Percentiles rank a stretch among this genome's conserved stretches.
Evolutionary conservation across 1,140 invertebrate genomes (phyloP).

Genomic region (Chrysomallon squamiferum): DNA sequence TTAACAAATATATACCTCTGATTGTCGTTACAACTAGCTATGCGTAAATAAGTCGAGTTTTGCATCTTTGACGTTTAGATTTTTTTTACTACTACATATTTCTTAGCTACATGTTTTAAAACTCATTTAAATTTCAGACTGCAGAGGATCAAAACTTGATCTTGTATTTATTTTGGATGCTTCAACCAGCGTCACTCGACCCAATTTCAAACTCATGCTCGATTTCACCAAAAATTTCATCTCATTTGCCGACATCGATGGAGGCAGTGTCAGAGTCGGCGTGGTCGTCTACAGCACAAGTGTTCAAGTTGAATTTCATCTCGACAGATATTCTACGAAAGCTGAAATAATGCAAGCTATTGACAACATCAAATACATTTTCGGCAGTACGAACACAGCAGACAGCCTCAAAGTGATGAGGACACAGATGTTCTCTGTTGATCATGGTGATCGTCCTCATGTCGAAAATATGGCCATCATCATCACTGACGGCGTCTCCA

Average conservation of each 20-base stretch:
- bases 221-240: constrained; percentile 29
- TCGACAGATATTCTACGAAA: constrained; percentile 31
- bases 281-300: constrained; percentile 22
- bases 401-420: constrained; percentile 33
- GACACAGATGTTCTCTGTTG: constrained; percentile 31
- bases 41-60: too few relatives aligned
- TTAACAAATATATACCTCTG: too few relatives aligned
- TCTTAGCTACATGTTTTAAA: too few relatives aligned
- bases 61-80: too few relatives aligned
- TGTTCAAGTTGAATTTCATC: constrained; percentile 20
- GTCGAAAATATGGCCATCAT: constrained; percentile 41
- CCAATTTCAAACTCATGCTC: constrained; percentile 27
- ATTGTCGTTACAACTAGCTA: too few relatives aligned
- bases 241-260: constrained; percentile 24
- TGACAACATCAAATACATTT: constrained; percentile 30
- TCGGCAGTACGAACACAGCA: constrained; percentile 44
- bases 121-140: constrained; percentile 32
- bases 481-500: constrained; percentile 51
- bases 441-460: constrained; percentile 37
- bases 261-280: constrained; percentile 27
- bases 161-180: constrained; percentile 44
- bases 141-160: constrained; percentile 33
- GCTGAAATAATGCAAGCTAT: constrained; percentile 29
- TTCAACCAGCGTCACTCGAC: constrained; percentile 34
- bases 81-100: too few relatives aligned